Percentiles rank a stretch among this genome's conserved stretches.
phyloP scores from a whole-genome alignment of 2,888 invertebrate genomes.

The Lithophane ornitopus region DNA sequence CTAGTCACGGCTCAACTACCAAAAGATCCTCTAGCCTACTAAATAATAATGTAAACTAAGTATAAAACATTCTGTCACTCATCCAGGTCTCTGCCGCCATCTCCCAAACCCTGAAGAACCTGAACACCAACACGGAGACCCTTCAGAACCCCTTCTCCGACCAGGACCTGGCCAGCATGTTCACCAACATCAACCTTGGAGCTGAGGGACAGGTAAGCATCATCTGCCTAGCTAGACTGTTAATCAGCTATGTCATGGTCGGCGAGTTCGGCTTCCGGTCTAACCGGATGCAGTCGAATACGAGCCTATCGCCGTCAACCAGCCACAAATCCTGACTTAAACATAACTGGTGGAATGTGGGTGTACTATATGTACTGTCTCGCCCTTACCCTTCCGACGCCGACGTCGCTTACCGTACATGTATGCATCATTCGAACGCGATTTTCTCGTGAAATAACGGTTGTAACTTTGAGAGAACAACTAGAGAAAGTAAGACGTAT shows the following conservation, averaged over 20 bases:
- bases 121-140: slow-evolving; percentile 90
- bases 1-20: too few relatives aligned
- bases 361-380: neutral
- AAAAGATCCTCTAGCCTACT: neutral
- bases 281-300: neutral
- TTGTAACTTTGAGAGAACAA: neutral
- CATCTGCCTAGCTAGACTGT: too few relatives aligned
- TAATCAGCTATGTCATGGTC: too few relatives aligned
- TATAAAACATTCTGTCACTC: too few relatives aligned
- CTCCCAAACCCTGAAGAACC: slow-evolving; percentile 85
- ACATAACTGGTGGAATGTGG: neutral
- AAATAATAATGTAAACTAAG: too few relatives aligned
- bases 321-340: neutral
- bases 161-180: slow-evolving; percentile 94
- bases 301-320: neutral
- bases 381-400: neutral
- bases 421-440: neutral
- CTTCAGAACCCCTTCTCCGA: slow-evolving; percentile 92
- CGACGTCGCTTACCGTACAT: neutral
- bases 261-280: neutral
- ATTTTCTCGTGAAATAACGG: neutral
- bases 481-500: too few relatives aligned
- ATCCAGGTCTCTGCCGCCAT: slow-evolving; percentile 87
- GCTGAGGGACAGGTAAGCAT: slow-evolving; percentile 69
- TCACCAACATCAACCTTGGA: slow-evolving; percentile 90